Evolutionary conservation across 2,113 vertebrate genomes (phyloP).

Genomic region (Pterocles burchelli): DNA sequence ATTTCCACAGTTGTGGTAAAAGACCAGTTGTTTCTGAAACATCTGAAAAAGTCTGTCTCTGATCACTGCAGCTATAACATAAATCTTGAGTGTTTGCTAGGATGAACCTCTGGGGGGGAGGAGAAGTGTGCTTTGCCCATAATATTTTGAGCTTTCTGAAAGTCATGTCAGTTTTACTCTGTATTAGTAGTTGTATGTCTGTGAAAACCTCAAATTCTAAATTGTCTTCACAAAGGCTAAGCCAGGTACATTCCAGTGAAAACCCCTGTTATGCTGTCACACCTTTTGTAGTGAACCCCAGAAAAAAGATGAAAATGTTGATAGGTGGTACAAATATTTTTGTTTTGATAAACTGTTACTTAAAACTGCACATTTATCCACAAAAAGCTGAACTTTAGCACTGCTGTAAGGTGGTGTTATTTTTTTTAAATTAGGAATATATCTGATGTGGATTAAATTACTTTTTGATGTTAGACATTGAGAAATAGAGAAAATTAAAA

Average conservation of each 20-base stretch:
- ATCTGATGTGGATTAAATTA: neutral
- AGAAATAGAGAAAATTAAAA: neutral
- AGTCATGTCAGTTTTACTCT: neutral
- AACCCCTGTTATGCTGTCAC: neutral
- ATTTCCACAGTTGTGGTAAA: neutral
- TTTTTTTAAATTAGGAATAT: neutral
- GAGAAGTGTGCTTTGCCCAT: neutral
- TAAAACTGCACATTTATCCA: neutral
- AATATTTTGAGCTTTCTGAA: neutral
- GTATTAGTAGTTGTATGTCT: neutral
- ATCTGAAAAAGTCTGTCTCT: neutral
- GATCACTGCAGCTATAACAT: neutral
- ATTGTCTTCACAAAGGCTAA: neutral
- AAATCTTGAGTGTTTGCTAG: neutral
- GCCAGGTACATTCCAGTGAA: neutral
- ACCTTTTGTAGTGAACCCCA: neutral
- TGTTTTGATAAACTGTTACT: neutral
- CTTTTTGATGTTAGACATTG: neutral
- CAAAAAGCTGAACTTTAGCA: neutral
- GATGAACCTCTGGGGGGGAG: neutral
- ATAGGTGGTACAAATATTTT: neutral
- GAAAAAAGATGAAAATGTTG: neutral
- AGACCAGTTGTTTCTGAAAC: neutral
- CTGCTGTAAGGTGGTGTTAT: neutral
- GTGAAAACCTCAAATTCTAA: neutral